Base-by-base conservation (phyloP, 1,140 invertebrate genomes). In the Acromyrmex echinatior region DNA sequence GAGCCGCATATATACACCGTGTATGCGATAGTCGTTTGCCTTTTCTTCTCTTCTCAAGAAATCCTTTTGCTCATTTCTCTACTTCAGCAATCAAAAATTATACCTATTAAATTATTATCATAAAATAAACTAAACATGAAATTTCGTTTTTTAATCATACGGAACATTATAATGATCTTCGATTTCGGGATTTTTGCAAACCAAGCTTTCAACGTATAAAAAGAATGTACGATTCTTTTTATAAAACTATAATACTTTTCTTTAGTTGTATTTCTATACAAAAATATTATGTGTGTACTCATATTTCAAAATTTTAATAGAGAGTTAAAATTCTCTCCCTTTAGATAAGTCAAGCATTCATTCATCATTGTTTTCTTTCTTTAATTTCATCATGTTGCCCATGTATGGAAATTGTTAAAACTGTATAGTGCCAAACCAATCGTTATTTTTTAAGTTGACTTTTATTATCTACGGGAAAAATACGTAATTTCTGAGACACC, bases 1-100 rank as follows among this genome's bases (percentile, higher is more conserved):
- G 53, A 58, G 87, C 60, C 84, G 87, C 77, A 68, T 71, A 70
- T 80, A 58, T 89, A 90, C 73, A 73, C 78, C 28, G 74, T 62
- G 80, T 82, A 31, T 39, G 25, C 53, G 25, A 21, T 60, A 71
- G 65, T 73, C 21, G 14, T 7, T 25, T 25, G 49, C 21, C 0
- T 45, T n/a, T 45, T 45, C 25, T 74, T 45, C 49, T 49, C 1
- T 60, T 2, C 5, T 4, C 5, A n/a, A 9, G 3, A 14, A 51
- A 14, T 1, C 9, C 28, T 28, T 73, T 31, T 12, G 10, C 10
- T 62, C 35, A 28, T 21, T n/a, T 12, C 9, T 18, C n/a, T 68
- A 16, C 1, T 31, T 45, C 4, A 9, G 4, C 53, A 18, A 49
- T 66, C n/a, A 14, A 71, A 0, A 39, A 35, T 56, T 12, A 18